Conservation (phyloP, 2,888 invertebrate genomes). For the Megalurothrips usitatus region DNA sequence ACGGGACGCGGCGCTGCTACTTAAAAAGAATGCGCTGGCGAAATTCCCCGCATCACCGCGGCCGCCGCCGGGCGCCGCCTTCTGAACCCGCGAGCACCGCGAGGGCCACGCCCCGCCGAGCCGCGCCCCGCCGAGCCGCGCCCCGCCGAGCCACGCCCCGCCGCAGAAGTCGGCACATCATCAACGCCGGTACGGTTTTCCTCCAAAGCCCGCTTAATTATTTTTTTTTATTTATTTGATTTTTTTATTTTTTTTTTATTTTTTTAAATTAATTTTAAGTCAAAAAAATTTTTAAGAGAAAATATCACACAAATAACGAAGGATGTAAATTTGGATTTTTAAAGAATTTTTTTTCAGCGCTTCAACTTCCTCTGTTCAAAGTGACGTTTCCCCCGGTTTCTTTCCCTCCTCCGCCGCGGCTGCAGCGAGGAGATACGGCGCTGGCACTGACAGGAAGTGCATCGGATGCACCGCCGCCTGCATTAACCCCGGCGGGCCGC, state of each 20-base stretch:
- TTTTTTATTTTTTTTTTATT: not conserved
- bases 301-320: too few species aligned
- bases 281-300: not conserved
- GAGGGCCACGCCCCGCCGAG: too few species aligned
- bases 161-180: too few species aligned
- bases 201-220: not conserved
- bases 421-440: too few species aligned
- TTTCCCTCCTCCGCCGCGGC: too few species aligned
- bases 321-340: too few species aligned
- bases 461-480: not conserved
- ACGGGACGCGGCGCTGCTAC: not conserved
- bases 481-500: constrained; percentile 14
- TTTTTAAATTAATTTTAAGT: not conserved
- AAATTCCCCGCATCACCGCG: not conserved
- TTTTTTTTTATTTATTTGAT: not conserved
- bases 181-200: too few species aligned
- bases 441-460: constrained; percentile 11
- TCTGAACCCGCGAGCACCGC: not conserved
- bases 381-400: too few species aligned
- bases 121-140: not conserved
- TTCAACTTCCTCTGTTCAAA: too few species aligned
- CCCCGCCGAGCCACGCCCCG: too few species aligned
- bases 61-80: not conserved
- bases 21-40: constrained; percentile 20
- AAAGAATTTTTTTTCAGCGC: too few species aligned